These are phyloP conservation scores for Planiliza haematocheilus DNA, from an alignment of 2,113 vertebrate genomes.

Conservation along the genomic window DNA sequence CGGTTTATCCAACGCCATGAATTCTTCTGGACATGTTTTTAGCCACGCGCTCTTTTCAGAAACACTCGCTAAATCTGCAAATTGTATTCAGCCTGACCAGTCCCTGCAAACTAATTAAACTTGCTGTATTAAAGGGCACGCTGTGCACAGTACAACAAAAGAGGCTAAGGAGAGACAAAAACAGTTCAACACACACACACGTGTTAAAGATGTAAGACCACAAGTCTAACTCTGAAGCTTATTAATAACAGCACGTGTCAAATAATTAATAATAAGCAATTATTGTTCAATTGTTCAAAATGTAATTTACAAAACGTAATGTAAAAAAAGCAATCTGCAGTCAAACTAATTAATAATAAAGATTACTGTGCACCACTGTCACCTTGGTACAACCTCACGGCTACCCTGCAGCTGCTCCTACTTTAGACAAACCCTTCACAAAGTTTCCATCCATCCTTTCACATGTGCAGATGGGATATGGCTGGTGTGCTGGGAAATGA, in stretches of 20 bases:
- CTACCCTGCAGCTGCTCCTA: neutral
- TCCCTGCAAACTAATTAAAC: neutral
- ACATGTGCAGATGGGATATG: neutral
- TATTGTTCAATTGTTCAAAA: too few species aligned
- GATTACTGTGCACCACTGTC: too few species aligned
- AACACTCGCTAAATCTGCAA: neutral
- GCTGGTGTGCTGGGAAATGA: neutral
- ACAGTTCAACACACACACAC: too few species aligned
- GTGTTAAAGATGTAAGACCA: too few species aligned
- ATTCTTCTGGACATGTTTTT: neutral
- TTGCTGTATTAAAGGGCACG: neutral
- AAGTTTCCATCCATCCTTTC: constrained; percentile 10
- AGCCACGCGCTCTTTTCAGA: neutral
- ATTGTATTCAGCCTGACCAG: neutral
- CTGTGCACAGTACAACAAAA: neutral
- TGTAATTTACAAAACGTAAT: too few species aligned
- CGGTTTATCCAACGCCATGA: constrained; percentile 26
- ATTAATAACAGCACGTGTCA: too few species aligned
- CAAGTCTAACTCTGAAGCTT: neutral
- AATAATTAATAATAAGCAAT: too few species aligned
- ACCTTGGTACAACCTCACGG: neutral
- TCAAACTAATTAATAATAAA: constrained; percentile 3
- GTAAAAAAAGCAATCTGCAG: neutral
- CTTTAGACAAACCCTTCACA: neutral
- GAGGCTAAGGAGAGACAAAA: neutral